Base-by-base conservation (phyloP, 2,797 vertebrate genomes). In the Peromyscus attwateri region DNA sequence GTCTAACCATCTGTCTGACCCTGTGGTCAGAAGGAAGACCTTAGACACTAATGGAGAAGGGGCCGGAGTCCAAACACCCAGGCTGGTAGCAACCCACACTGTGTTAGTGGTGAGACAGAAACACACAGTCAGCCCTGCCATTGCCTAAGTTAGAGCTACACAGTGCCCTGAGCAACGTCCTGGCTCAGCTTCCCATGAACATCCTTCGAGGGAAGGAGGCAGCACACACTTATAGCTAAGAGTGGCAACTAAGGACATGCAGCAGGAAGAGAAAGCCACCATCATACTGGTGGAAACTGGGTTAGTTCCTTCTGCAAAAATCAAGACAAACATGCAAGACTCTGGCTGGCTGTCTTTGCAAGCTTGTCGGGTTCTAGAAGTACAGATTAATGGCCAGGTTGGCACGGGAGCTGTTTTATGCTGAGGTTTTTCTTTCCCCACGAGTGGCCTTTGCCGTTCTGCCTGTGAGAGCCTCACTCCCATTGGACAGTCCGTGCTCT, bases 401-500 rank as follows among this genome's bases (percentile, higher is more conserved):
- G 92, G 82, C 77, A 77, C 75, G 40, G 73, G 92, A 95, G 76
- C 49, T 52, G 1, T 73, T 91, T 96, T 89, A 83, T 91, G 94
- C 96, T 96, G 97, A 96, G 87, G 93, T 91, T 89, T 93, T 89
- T 64, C 97, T 93, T 96, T 87, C 82, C 87, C 95, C 91, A 94
- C 85, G 87, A 97, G 94, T 97, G 95, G 95, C 96, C 91, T 97
- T 88, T 93, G 92, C 97, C 88, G 94, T 23, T 70, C 79, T 76
- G 97, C 95, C 96, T 97, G 94, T 95, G 90, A 95, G 95, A 97
- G 37, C 64, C 95, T 95, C 19, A 40, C 97, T 97, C 21, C 97
- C 96, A 98, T 89, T 97, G 98, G 98, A 98, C 98, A 97, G 97
- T 92, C 89, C 43, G 95, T 98, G 97, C 98, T 94, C 97, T 97